phyloP scores from a whole-genome alignment of 1,140 invertebrate genomes.

The Zaprionus davidi region DNA sequence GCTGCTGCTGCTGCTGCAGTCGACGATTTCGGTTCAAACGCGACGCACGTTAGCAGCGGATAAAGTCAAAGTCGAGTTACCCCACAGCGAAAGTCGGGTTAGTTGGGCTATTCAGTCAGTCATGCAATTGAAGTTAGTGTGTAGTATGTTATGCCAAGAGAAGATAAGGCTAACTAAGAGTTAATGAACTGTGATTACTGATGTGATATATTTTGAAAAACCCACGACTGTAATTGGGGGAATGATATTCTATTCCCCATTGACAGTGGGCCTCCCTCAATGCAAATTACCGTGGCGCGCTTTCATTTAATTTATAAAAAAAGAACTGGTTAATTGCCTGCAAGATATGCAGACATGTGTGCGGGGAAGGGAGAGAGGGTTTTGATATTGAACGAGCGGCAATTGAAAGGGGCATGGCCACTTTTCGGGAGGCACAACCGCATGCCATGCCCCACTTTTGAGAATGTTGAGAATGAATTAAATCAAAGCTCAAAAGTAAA shows the following conservation, averaged over 20 bases:
- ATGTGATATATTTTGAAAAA: background rate
- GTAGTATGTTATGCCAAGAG: conserved; percentile 15
- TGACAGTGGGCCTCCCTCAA: conserved; percentile 15
- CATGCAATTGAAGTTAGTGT: background rate
- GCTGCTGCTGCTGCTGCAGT: conserved; percentile 56
- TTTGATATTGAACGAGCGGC: conserved; percentile 4
- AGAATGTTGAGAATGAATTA: conserved; percentile 36
- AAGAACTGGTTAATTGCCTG: conserved; percentile 65
- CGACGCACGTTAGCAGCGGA: conserved; percentile 64
- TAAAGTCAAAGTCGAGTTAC: conserved; percentile 20
- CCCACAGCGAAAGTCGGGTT: conserved; percentile 14
- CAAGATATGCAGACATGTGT: conserved; percentile 21
- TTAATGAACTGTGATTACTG: conserved; percentile 2
- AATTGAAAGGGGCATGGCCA: conserved; percentile 26
- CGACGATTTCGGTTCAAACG: conserved; percentile 65
- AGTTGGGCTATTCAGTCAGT: background rate
- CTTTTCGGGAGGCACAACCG: conserved; percentile 35
- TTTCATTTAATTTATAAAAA: conserved; percentile 68
- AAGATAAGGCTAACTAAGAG: background rate
- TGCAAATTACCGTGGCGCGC: conserved; percentile 35
- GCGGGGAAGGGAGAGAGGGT: background rate
- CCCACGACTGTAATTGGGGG: background rate
- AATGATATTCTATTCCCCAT: background rate
- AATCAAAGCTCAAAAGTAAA: conserved; percentile 66
- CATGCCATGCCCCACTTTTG: conserved; percentile 34